Evolutionary conservation across 2,888 invertebrate species (phyloP).

Genomic region (Lamellibrachia columna): DNA sequence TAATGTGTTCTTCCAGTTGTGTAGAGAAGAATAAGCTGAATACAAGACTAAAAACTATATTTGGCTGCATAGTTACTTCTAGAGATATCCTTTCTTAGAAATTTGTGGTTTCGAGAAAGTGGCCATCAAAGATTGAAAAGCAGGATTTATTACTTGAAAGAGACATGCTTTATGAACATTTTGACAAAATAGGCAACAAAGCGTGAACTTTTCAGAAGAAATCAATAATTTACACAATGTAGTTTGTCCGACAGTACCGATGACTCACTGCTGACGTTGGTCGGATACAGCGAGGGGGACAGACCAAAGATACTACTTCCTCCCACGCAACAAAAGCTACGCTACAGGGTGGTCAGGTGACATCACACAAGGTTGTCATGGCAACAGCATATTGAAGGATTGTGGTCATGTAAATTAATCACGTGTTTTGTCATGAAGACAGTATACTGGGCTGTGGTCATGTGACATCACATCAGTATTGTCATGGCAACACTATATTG

Average conservation of each 20-base stretch:
- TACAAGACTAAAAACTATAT: no score
- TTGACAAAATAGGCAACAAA: background rate
- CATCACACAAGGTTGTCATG: background rate
- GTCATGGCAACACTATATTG: background rate
- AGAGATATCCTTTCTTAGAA: no score
- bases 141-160: no score
- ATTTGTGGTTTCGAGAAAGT: no score
- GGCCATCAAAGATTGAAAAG: background rate
- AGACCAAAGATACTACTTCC: background rate
- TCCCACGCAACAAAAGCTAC: background rate
- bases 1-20: no score
- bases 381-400: background rate
- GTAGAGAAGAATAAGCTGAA: no score
- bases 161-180: background rate
- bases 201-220: background rate
- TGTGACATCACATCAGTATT: no score
- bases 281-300: background rate
- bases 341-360: background rate
- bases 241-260: background rate
- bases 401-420: background rate
- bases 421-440: no score
- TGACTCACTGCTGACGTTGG: background rate
- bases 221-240: background rate
- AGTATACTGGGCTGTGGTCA: no score
- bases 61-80: no score